Base-by-base conservation (phyloP, 2,113 vertebrate species). In the Entelurus aequoreus region DNA sequence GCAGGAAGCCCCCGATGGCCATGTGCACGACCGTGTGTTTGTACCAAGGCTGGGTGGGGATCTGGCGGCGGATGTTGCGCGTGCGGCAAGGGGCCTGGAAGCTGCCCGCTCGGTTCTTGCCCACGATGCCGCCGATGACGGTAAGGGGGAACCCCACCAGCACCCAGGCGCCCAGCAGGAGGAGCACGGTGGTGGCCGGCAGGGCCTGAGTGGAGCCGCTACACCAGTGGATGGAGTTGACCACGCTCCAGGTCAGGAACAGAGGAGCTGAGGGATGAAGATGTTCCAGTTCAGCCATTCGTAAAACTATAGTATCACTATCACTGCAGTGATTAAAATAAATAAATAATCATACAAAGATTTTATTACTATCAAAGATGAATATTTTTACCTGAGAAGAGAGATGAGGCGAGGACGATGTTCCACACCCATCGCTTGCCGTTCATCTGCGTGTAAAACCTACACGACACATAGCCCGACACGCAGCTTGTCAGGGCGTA, bases 361-460 rank as follows among this genome's bases (percentile, higher is more conserved):
- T 11, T 12, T 9, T 12, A 11, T 46, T 0, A 46, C 11, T 46
- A 11, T 46, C 10, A 46, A 46, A 46, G 42, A 12, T 9, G 42
- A 46, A 8, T 11, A 11, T 9, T 46, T 78, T 78, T 82, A 96
- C 94, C 94, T 15, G 94, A 95, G 86, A 96, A 96, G 47, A 96
- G 93, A 6, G 90, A 88, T 7, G 92, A 95, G 16, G 94, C 95
- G 66, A 96, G 92, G 71, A 96, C 90, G 76, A 95, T 95, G 87
- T 96, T 96, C 94, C 94, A 95, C 55, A 94, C 94, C 94, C 94
- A 96, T 36, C 86, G 92, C 74, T 94, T 88, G 50, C 94, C 94
- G 14, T 92, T 93, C 15, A 96, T 92, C 83, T 95, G 93, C 6
- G 92, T 92, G 90, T 95, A 96, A 87, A 96, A 94, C 84, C 90